Conservation (phyloP, 2,888 invertebrate species). For the Dasysyrphus tricinctus region DNA sequence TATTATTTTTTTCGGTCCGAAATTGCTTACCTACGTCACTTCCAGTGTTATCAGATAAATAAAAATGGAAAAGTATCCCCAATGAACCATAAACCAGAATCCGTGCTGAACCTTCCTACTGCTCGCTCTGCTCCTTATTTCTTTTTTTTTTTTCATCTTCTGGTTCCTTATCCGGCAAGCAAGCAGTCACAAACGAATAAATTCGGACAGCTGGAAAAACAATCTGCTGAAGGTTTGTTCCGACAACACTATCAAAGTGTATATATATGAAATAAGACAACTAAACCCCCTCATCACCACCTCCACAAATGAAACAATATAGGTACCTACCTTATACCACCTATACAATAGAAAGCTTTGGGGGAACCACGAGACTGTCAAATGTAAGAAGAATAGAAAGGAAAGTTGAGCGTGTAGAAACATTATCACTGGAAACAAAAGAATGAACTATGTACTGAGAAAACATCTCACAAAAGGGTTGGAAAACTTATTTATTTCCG, state of each 20-base stretch:
- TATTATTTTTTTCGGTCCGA: slow-evolving; percentile 50
- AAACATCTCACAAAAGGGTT: slow-evolving; percentile 28
- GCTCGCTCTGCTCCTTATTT: background rate
- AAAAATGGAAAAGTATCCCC: slow-evolving; percentile 43
- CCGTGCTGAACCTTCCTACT: slow-evolving; percentile 1
- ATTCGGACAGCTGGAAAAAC: slow-evolving; percentile 73
- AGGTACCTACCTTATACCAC: background rate
- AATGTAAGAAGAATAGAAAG: slow-evolving; percentile 32
- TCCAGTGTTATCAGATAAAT: slow-evolving; percentile 68
- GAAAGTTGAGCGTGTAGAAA: slow-evolving; percentile 33
- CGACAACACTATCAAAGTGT: slow-evolving; percentile 34
- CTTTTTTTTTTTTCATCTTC: slow-evolving; percentile 1
- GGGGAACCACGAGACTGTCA: slow-evolving; percentile 19
- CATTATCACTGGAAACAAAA: slow-evolving; percentile 55
- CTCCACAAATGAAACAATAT: background rate
- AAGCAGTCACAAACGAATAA: slow-evolving; percentile 64
- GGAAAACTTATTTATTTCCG: slow-evolving; percentile 66
- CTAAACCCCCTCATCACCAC: background rate
- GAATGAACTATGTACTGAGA: slow-evolving; percentile 27
- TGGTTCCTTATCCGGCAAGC: slow-evolving; percentile 13
- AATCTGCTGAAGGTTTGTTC: slow-evolving; percentile 55
- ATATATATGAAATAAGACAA: slow-evolving; percentile 3
- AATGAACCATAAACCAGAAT: slow-evolving; percentile 45
- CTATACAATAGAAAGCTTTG: background rate
- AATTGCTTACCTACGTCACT: slow-evolving; percentile 67